Conservation (phyloP, 2,113 vertebrate genomes). For the Aramus guarauna region DNA sequence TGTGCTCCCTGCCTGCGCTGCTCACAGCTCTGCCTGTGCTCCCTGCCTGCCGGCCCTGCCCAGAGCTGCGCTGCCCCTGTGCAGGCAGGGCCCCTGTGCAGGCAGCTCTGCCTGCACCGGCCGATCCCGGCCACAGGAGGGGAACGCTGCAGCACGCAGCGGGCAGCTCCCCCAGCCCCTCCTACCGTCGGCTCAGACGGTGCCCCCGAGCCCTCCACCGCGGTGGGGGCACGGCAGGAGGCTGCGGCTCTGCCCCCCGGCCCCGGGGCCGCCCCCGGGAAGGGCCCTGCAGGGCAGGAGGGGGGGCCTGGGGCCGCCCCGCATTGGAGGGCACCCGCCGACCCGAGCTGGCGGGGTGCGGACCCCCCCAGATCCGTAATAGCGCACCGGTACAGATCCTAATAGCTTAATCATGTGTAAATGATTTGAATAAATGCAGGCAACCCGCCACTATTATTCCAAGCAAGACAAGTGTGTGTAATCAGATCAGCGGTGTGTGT, state of each 20-base stretch:
- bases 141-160: background rate
- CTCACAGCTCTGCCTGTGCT: background rate
- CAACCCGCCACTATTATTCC: background rate
- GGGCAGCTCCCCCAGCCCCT: accelerated
- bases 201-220: accelerated
- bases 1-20: background rate
- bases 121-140: slow-evolving; percentile 2
- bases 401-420: background rate
- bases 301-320: background rate
- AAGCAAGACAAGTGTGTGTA: background rate
- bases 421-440: background rate
- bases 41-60: background rate
- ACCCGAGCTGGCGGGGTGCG: background rate
- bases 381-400: background rate
- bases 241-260: background rate
- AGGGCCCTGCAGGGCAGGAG: background rate
- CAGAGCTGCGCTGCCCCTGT: background rate
- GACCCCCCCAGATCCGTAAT: accelerated
- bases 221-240: background rate
- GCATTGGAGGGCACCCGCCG: background rate
- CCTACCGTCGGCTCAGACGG: accelerated
- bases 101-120: background rate
- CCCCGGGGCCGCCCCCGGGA: background rate
- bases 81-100: background rate
- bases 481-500: background rate